Percentiles rank a stretch among this genome's conserved stretches.
phyloP scores from a whole-genome alignment of 2,888 invertebrate species.

The Calameuta pallipes region DNA sequence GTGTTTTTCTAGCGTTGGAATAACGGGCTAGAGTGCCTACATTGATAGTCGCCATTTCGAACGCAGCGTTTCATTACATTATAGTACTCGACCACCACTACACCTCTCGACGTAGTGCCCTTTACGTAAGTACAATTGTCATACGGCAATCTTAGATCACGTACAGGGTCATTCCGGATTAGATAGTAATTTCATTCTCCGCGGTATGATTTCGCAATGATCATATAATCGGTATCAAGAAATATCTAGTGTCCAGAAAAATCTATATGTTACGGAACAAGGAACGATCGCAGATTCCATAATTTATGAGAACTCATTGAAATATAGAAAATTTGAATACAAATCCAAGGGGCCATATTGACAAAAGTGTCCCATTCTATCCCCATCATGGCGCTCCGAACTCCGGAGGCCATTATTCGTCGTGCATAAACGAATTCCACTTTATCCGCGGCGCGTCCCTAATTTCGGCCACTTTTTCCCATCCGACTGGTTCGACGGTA shows the following conservation, averaged over 20 bases:
- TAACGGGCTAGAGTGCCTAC: background rate
- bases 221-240: background rate
- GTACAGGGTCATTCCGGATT: background rate
- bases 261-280: background rate
- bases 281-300: background rate
- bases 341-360: background rate
- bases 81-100: background rate
- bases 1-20: constrained; percentile 19
- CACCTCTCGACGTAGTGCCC: background rate
- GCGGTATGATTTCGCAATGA: background rate
- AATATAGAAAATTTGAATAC: background rate
- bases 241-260: background rate
- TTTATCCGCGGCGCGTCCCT: constrained; percentile 42
- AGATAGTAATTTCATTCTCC: background rate
- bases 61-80: background rate
- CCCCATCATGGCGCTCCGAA: background rate
- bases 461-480: constrained; percentile 32
- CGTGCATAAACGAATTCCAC: constrained; percentile 33
- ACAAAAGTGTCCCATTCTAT: background rate
- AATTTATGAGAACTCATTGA: background rate
- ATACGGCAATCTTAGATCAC: background rate
- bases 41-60: background rate
- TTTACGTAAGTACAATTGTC: background rate
- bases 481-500: constrained; percentile 32
- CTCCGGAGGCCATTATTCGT: background rate